Conservation (phyloP, 2,113 vertebrate genomes). For the Brachypteracias leptosomus region DNA sequence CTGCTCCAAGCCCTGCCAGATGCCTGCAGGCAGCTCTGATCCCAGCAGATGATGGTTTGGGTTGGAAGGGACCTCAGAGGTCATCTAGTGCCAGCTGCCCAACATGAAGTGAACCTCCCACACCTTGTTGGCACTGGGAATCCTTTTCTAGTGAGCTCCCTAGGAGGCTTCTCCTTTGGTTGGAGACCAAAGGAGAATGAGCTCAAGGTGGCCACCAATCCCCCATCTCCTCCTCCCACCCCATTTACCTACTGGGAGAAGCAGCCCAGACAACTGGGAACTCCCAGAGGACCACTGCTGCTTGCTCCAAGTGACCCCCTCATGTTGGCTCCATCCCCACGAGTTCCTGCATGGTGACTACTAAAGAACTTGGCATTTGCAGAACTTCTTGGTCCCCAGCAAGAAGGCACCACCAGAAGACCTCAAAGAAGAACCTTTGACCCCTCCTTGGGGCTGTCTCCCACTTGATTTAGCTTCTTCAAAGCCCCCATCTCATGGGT, state of each 20-base stretch:
- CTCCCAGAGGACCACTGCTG: background rate
- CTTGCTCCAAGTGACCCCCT: background rate
- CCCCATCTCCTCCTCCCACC: no score
- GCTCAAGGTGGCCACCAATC: background rate
- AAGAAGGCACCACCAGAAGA: background rate
- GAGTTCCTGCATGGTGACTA: background rate
- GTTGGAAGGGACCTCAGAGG: no score
- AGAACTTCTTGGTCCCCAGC: background rate
- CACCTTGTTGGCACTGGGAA: background rate
- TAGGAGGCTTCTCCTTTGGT: background rate
- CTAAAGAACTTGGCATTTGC: background rate
- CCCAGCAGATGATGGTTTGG: background rate
- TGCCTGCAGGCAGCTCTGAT: background rate
- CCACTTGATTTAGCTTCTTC: background rate
- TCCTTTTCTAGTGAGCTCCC: background rate
- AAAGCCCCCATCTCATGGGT: background rate
- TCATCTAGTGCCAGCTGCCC: no score
- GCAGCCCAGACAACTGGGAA: background rate
- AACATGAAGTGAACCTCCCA: background rate
- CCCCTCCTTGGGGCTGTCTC: background rate
- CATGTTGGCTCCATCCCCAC: accelerated
- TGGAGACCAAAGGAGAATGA: background rate
- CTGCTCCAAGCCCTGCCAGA: background rate
- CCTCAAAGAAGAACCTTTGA: background rate
- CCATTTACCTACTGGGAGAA: background rate